phyloP scores from a whole-genome alignment of 2,113 vertebrate genomes.

The Cyanoramphus novaezelandiae region DNA sequence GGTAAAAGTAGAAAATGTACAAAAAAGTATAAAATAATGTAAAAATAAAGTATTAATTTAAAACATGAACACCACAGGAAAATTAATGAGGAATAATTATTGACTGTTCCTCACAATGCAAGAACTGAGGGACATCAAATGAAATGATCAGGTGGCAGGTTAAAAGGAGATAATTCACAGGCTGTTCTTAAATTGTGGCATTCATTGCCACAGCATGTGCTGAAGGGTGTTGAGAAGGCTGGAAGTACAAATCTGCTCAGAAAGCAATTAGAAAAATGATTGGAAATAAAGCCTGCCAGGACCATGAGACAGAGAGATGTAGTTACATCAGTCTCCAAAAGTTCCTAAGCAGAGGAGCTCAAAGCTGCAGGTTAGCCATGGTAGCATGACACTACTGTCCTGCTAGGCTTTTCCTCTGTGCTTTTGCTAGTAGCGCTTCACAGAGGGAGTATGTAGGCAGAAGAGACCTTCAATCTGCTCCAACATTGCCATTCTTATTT shows the following conservation, averaged over 20 bases:
- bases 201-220: background rate
- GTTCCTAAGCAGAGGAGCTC: background rate
- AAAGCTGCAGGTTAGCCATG: background rate
- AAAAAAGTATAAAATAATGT: background rate
- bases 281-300: background rate
- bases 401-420: background rate
- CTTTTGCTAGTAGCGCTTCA: background rate
- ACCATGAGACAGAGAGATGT: background rate
- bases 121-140: background rate
- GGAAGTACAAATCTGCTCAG: background rate
- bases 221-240: background rate
- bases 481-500: background rate
- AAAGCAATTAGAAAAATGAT: background rate
- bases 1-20: background rate
- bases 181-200: background rate
- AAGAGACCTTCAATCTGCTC: background rate
- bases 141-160: background rate
- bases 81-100: background rate
- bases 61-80: background rate
- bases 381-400: background rate
- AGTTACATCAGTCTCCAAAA: background rate
- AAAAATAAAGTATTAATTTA: background rate
- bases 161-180: background rate
- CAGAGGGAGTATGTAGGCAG: background rate
- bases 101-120: background rate